These are phyloP conservation scores for Vanessa tameamea DNA, from an alignment of 1,140 invertebrate genomes.

Conservation along the genomic window DNA sequence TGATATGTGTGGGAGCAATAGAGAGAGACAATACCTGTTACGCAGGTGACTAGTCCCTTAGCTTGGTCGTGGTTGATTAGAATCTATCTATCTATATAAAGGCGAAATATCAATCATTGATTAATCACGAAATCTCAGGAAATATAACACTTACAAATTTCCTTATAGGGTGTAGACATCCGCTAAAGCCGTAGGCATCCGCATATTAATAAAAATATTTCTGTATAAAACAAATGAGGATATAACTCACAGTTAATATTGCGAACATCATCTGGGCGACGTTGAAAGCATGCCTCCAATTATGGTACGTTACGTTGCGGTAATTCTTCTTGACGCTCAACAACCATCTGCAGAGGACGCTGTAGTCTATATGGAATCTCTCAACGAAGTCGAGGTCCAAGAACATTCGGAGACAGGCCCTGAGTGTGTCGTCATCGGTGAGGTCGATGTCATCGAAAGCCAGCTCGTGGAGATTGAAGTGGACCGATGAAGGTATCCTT, in stretches of 20 bases:
- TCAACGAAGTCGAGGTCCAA: slow-evolving; percentile 94
- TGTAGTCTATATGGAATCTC: slow-evolving; percentile 94
- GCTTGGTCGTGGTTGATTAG: no score
- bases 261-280: slow-evolving; percentile 98
- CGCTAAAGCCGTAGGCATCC: no score
- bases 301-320: slow-evolving; percentile 97
- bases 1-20: no score
- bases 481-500: slow-evolving; percentile 90
- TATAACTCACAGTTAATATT: slow-evolving; percentile 89
- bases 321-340: slow-evolving; percentile 98
- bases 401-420: slow-evolving; percentile 94
- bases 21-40: no score
- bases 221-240: no score
- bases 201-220: no score
- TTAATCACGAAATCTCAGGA: no score
- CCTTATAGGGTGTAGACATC: no score
- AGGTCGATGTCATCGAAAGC: slow-evolving; percentile 93
- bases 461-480: slow-evolving; percentile 91
- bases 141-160: no score
- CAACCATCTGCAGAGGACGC: slow-evolving; percentile 93
- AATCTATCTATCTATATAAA: no score
- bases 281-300: slow-evolving; percentile 98
- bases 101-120: no score
- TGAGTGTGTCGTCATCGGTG: slow-evolving; percentile 92
- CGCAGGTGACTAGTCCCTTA: no score